Evolutionary conservation across 1,140 invertebrate genomes (phyloP), one percentile per base, ranked within the genome.

Genomic region (Pantala flavescens): DNA sequence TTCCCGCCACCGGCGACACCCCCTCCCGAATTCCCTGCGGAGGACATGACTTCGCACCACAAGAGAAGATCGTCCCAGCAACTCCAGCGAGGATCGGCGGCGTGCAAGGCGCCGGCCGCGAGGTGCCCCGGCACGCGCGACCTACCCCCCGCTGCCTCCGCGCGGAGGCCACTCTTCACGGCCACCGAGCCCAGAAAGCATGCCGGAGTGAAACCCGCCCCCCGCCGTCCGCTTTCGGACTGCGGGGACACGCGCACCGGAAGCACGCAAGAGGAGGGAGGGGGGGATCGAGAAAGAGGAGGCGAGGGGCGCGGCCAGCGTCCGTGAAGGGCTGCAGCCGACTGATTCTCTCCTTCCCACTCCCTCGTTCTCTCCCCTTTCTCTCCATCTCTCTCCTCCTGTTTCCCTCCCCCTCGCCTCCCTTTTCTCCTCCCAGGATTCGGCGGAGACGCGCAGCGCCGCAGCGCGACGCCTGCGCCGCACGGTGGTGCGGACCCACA

Each of bases 1-100:
- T 85, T 85, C 73, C 83, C 77, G 85, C 81, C 76, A 82, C 79
- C 80, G 83, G 85, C 78, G 85, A 85, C 78, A 84, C 86, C 49
- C 14, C 49, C 49, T 3, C 49, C 49, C 16, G 49, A 63, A 63
- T 21, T 63, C 14, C 49, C 49, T 63, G 3, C 49, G 5, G 49
- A 63, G 16, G 49, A 63, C 14, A 21, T 21, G 16, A 63, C n/a
- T 3, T 3, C n/a, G 12, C 49, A 63, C 49, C n/a, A 63, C 14
- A 63, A 16, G 49, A 63, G 49, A 21, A 63, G 16, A 7, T 12
- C 49, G 49, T 21, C 49, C 49, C 49, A 21, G 49, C 49, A 63
- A 63, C 49, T 16, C 16, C 12, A 5, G 28, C 49, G 49, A 63
- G 49, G 49, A 21, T 19, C 14, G n/a, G 16, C 1, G n/a, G 49